These are phyloP conservation scores for Ornithoptera priamus DNA, from an alignment of 2,888 invertebrate genomes.

Conservation along the genomic window DNA sequence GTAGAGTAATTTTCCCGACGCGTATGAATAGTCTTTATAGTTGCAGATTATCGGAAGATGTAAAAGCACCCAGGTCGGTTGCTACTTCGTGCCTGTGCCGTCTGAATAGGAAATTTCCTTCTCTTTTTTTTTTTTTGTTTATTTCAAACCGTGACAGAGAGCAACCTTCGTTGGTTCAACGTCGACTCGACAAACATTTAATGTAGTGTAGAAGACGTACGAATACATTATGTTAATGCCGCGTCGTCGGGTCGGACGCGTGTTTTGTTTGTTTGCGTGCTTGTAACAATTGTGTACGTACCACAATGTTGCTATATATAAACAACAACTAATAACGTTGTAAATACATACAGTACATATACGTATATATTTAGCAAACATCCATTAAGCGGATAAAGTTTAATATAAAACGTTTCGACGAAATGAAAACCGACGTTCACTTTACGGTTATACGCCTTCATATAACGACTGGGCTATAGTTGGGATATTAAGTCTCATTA, in stretches of 20 bases:
- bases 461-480: too few relatives aligned
- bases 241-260: conserved; percentile 1
- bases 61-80: conserved; percentile 37
- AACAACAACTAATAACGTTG: too few relatives aligned
- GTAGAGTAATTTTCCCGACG: too few relatives aligned
- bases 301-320: too few relatives aligned
- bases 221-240: conserved; percentile 52
- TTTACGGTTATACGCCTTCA: too few relatives aligned
- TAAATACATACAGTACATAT: too few relatives aligned
- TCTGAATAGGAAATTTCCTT: conserved; percentile 40
- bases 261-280: conserved; percentile 29
- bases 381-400: too few relatives aligned
- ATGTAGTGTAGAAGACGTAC: conserved; percentile 37
- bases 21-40: too few relatives aligned
- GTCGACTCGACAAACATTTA: conserved; percentile 46
- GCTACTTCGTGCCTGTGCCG: conserved; percentile 41
- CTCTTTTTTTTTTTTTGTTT: conserved; percentile 40
- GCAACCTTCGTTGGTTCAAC: conserved; percentile 42
- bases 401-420: too few relatives aligned
- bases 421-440: too few relatives aligned
- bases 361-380: too few relatives aligned
- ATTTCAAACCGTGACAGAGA: conserved; percentile 39
- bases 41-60: conserved; percentile 32
- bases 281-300: conserved; percentile 9
- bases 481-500: too few relatives aligned